A percentile compares a stretch with the other conserved stretches of the same genome.
Evolutionary conservation across 2,113 vertebrate species (phyloP).

Genomic region (Pyrgilauda ruficollis): DNA sequence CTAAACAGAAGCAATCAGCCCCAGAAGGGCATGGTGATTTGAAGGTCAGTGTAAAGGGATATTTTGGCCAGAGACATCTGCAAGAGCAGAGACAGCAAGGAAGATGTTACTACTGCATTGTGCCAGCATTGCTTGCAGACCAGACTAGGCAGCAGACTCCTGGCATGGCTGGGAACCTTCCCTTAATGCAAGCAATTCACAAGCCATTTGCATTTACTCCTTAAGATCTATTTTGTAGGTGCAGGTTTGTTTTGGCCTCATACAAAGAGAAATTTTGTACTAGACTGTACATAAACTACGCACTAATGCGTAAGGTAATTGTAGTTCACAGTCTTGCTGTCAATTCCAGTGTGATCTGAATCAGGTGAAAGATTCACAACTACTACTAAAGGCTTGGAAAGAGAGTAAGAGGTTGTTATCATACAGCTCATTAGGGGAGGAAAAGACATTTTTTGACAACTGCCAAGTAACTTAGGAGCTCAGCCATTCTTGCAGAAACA

Average conservation of each 20-base stretch:
- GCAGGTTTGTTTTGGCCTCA: background rate
- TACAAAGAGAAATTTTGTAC: background rate
- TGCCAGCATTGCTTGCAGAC: background rate
- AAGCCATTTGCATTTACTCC: background rate
- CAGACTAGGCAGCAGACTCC: background rate
- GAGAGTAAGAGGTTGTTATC: background rate
- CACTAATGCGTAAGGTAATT: background rate
- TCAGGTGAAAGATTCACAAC: background rate
- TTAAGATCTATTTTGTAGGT: background rate
- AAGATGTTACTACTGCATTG: background rate
- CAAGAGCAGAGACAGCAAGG: background rate
- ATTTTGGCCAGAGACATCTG: background rate
- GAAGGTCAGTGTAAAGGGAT: background rate
- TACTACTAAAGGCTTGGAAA: background rate
- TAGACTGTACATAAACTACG: background rate
- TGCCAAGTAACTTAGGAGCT: background rate
- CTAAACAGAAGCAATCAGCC: background rate
- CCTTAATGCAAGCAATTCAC: background rate
- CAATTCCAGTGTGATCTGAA: background rate
- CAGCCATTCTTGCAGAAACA: background rate
- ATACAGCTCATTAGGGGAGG: background rate
- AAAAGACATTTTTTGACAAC: background rate
- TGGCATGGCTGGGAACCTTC: background rate
- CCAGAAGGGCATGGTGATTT: background rate
- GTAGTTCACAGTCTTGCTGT: background rate